Percentiles rank a stretch among this genome's conserved stretches.
These are phyloP conservation scores for Lordiphosa clarofinis DNA, from an alignment of 1,140 invertebrate species.

Conservation along the genomic window DNA sequence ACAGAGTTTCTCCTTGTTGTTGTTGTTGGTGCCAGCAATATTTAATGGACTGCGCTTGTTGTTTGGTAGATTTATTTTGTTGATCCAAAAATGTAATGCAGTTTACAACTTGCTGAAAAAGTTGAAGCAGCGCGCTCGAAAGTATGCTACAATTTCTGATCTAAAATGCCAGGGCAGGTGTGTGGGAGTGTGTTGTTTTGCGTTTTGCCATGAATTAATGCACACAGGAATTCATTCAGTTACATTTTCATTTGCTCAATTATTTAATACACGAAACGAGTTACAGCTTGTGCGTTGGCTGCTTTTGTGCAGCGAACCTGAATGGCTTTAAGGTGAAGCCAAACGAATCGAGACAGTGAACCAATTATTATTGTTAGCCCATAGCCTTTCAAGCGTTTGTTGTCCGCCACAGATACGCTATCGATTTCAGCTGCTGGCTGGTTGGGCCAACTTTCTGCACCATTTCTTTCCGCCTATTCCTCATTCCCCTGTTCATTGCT, in stretches of 20 bases:
- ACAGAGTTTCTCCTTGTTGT: constrained; percentile 21
- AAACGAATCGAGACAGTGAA: constrained; percentile 4
- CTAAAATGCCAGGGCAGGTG: constrained; percentile 5
- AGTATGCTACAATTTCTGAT: constrained; percentile 38
- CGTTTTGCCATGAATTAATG: constrained; percentile 23
- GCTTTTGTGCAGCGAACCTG: constrained; percentile 15
- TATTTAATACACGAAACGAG: constrained; percentile 57
- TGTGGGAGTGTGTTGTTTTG: neutral
- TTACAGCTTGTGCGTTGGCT: constrained; percentile 13
- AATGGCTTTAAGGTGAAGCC: constrained; percentile 51
- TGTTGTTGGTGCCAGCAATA: constrained; percentile 11
- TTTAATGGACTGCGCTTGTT: constrained; percentile 52
- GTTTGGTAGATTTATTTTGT: constrained; percentile 63
- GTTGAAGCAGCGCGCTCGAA: constrained; percentile 42
- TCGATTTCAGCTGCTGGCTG: constrained; percentile 50
- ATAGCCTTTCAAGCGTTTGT: constrained; percentile 60
- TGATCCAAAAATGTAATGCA: constrained; percentile 66
- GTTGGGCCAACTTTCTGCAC: constrained; percentile 52
- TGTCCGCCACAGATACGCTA: constrained; percentile 65
- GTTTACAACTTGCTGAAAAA: constrained; percentile 67
- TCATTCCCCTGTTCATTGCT: constrained; percentile 26
- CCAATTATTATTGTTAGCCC: constrained; percentile 60
- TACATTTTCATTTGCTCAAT: constrained; percentile 70
- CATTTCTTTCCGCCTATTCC: constrained; percentile 37
- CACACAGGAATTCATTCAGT: constrained; percentile 58